A percentile compares a stretch with the other conserved stretches of the same genome.
Conservation (phyloP, 2,797 vertebrate genomes). For the Sebastes alutus region DNA sequence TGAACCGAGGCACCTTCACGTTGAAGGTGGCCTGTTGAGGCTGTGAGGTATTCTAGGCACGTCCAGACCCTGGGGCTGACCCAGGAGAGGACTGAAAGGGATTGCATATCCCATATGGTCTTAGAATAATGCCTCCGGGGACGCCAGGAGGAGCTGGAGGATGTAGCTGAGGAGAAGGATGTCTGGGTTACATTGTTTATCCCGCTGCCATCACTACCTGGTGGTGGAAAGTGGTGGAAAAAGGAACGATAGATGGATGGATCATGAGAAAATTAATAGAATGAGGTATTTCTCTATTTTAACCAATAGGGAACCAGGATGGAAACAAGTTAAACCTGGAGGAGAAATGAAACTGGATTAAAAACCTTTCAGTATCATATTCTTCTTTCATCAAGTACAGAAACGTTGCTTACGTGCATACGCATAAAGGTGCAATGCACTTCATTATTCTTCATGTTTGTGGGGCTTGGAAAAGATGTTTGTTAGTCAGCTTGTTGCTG, state of each 20-base stretch:
- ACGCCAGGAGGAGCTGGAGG: slow-evolving; percentile 20
- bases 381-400: background rate
- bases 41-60: slow-evolving; percentile 30
- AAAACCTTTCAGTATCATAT: background rate
- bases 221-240: background rate
- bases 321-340: background rate
- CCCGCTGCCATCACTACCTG: slow-evolving; percentile 1
- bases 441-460: slow-evolving; percentile 10
- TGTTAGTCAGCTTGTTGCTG: background rate
- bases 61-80: slow-evolving; percentile 18
- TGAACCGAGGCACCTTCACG: background rate
- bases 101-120: slow-evolving; percentile 45
- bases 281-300: background rate
- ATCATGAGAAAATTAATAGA: background rate
- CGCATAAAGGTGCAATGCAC: background rate
- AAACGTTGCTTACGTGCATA: background rate
- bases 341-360: background rate
- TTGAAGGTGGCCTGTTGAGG: slow-evolving; percentile 23
- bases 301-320: background rate
- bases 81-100: slow-evolving; percentile 14
- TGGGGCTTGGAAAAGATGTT: slow-evolving; percentile 9
- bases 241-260: background rate
- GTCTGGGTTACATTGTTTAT: slow-evolving; percentile 22
- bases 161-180: slow-evolving; percentile 15
- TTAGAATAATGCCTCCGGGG: slow-evolving; percentile 17